phyloP scores from a whole-genome alignment of 2,888 invertebrate genomes.

The Cantharis flavilabris region DNA sequence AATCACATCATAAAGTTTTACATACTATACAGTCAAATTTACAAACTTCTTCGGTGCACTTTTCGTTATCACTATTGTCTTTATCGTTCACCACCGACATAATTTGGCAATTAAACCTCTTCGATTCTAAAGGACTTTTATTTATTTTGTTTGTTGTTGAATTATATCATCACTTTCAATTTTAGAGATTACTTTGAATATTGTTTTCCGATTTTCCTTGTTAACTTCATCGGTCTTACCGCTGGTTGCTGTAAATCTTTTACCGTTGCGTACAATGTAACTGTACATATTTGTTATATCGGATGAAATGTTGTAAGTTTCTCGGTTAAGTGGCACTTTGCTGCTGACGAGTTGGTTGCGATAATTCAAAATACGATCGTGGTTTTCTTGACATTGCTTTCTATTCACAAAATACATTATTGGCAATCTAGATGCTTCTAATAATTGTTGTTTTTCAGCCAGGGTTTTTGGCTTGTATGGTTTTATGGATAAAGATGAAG shows the following conservation, averaged over 20 bases:
- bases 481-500: no score
- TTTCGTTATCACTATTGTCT: constrained; percentile 43
- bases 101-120: constrained; percentile 71
- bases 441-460: constrained; percentile 37
- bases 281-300: not conserved
- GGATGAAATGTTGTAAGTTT: not conserved
- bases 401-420: no score
- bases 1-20: constrained; percentile 59
- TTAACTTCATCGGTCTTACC: constrained; percentile 14
- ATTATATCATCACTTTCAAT: not conserved
- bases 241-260: constrained; percentile 23
- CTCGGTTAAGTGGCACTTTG: constrained; percentile 4
- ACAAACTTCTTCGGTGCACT: constrained; percentile 63
- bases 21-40: constrained; percentile 71
- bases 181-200: not conserved
- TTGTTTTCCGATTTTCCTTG: constrained; percentile 7
- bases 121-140: no score
- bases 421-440: constrained; percentile 31
- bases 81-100: constrained; percentile 57
- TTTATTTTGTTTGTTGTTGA: no score
- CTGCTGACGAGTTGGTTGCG: not conserved
- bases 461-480: no score
- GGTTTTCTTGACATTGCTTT: no score
- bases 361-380: no score
- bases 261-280: constrained; percentile 8